Conservation (phyloP, 2,888 invertebrate genomes). For the Cacoxenus indagator region DNA sequence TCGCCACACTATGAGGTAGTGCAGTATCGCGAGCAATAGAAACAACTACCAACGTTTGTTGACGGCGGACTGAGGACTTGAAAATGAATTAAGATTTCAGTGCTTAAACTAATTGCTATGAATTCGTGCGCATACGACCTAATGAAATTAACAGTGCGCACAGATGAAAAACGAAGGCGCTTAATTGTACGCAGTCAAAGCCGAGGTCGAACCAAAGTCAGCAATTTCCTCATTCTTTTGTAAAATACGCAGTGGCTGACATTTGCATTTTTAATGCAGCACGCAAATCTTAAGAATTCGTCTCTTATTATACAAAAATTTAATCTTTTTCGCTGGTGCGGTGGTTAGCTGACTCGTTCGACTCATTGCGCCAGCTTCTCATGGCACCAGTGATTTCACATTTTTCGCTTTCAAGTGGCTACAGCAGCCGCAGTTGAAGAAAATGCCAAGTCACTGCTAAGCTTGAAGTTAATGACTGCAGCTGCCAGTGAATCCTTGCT, state of each 20-base stretch:
- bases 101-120: conserved; percentile 36
- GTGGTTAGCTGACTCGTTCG: not conserved
- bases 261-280: no score
- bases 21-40: not conserved
- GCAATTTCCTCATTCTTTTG: no score
- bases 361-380: conserved; percentile 11
- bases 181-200: not conserved
- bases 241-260: no score
- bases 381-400: no score
- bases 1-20: not conserved
- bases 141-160: conserved; percentile 12
- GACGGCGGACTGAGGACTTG: conserved; percentile 36
- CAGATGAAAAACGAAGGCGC: not conserved
- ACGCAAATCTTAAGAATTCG: no score
- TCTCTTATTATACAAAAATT: no score
- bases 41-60: not conserved
- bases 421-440: not conserved
- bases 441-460: conserved; percentile 35
- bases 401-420: conserved; percentile 6
- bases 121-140: not conserved
- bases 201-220: no score
- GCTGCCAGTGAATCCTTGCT: conserved; percentile 38
- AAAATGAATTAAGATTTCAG: conserved; percentile 48
- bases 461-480: conserved; percentile 60
- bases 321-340: no score